These are phyloP conservation scores for Scotopteryx bipunctaria DNA, from an alignment of 2,888 invertebrate genomes.

Conservation along the genomic window DNA sequence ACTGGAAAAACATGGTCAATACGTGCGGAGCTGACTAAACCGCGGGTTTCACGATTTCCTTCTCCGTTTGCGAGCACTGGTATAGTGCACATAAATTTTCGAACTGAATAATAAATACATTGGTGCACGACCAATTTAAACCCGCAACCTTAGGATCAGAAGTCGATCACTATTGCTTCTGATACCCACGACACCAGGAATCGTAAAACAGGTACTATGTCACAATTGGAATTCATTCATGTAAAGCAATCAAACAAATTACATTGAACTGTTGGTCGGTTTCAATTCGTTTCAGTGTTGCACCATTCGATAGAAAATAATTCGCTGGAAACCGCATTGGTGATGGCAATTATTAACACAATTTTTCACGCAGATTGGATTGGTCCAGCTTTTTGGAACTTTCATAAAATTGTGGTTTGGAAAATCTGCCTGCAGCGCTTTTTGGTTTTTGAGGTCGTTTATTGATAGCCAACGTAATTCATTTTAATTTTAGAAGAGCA, in stretches of 20 bases:
- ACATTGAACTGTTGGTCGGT: background rate
- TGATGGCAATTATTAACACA: background rate
- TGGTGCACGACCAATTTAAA: too few species aligned
- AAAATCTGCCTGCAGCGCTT: background rate
- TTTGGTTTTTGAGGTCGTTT: background rate
- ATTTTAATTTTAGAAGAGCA: background rate
- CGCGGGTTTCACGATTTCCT: too few species aligned
- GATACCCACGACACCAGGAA: too few species aligned
- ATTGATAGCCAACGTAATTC: background rate
- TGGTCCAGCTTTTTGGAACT: background rate
- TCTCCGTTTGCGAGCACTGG: too few species aligned
- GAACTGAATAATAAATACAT: too few species aligned
- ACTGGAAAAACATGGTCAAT: too few species aligned
- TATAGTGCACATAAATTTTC: too few species aligned
- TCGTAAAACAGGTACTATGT: too few species aligned
- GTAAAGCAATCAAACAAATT: background rate
- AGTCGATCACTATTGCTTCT: too few species aligned
- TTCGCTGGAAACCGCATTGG: slow-evolving; percentile 6
- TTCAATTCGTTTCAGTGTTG: background rate
- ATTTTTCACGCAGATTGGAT: slow-evolving; percentile 1
- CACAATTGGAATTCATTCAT: too few species aligned
- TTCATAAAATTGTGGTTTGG: background rate
- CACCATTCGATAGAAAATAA: slow-evolving; percentile 1
- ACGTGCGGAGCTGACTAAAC: too few species aligned
- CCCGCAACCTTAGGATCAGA: too few species aligned